A percentile compares a stretch with the other conserved stretches of the same genome.
Evolutionary conservation across 2,113 vertebrate species (phyloP).

Genomic region (Daubentonia madagascariensis): DNA sequence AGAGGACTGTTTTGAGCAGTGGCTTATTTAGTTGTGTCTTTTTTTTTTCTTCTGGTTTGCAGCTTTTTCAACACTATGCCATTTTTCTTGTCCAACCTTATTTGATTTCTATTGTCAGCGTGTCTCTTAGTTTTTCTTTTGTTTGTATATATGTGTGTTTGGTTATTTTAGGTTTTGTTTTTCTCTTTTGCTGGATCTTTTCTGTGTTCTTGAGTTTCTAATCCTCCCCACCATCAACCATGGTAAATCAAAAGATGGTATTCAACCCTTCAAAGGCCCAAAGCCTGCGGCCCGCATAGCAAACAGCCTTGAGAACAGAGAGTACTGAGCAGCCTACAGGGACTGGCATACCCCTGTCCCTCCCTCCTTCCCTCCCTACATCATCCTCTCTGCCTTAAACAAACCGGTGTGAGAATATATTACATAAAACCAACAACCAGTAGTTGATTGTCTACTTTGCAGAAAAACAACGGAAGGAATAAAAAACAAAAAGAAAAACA

Average conservation of each 20-base stretch:
- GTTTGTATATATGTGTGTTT: conserved; percentile 40
- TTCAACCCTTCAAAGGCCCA: conserved; percentile 99
- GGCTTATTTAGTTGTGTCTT: conserved; percentile 70
- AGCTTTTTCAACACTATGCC: conserved; percentile 65
- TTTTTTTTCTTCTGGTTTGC: conserved; percentile 51
- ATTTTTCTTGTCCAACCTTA: conserved; percentile 67
- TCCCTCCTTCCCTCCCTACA: background rate
- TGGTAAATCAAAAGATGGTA: conserved; percentile 98
- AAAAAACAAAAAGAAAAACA: background rate
- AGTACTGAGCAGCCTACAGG: conserved; percentile 90
- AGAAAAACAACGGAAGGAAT: background rate
- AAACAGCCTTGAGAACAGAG: conserved; percentile 97
- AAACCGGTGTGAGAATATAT: background rate
- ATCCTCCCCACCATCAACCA: conserved; percentile 85
- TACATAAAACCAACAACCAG: conserved; percentile 22
- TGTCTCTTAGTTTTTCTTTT: conserved; percentile 57
- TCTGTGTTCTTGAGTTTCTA: conserved; percentile 79
- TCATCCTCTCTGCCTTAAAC: background rate
- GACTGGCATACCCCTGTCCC: conserved; percentile 81
- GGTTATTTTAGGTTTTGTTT: conserved; percentile 70
- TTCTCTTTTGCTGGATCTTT: conserved; percentile 16
- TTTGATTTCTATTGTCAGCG: conserved; percentile 71
- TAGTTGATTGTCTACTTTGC: fast-evolving
- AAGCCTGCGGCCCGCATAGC: conserved; percentile 98
- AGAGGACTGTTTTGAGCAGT: conserved; percentile 87